Percentiles rank a stretch among this genome's conserved stretches.
Conservation (phyloP, 2,888 invertebrate genomes). For the Acleris holmiana region DNA sequence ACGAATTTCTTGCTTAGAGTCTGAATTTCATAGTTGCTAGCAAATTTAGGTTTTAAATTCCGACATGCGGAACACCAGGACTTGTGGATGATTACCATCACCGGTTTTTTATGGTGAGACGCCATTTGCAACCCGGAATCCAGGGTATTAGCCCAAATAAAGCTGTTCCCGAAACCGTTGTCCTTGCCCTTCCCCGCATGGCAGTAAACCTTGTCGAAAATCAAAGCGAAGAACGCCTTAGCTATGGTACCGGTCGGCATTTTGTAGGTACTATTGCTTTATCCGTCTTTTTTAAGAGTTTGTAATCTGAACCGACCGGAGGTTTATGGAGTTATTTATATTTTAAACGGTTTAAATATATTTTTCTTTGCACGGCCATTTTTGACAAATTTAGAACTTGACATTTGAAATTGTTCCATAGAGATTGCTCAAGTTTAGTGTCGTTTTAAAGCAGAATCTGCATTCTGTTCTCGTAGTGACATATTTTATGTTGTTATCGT, state of each 20-base stretch:
- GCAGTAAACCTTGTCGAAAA: slow-evolving; percentile 63
- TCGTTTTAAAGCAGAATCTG: not conserved
- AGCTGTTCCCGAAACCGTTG: slow-evolving; percentile 74
- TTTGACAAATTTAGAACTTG: slow-evolving; percentile 46
- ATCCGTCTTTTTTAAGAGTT: slow-evolving; percentile 1
- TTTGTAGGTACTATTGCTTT: slow-evolving; percentile 34
- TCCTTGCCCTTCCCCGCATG: slow-evolving; percentile 55
- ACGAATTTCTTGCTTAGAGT: slow-evolving; percentile 85
- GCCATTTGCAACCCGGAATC: slow-evolving; percentile 73
- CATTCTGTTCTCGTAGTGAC: not conserved
- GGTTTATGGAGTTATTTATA: slow-evolving; percentile 47
- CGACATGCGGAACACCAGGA: slow-evolving; percentile 87
- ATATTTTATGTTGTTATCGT: slow-evolving; percentile 3
- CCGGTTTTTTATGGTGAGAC: slow-evolving; percentile 78
- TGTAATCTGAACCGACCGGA: slow-evolving; percentile 24
- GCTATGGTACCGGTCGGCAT: slow-evolving; percentile 65
- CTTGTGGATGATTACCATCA: slow-evolving; percentile 88
- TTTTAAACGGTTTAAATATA: slow-evolving; percentile 49
- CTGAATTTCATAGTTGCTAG: slow-evolving; percentile 82
- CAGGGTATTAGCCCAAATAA: slow-evolving; percentile 76
- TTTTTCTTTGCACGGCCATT: slow-evolving; percentile 53
- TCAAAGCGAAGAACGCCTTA: slow-evolving; percentile 58
- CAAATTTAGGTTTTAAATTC: slow-evolving; percentile 86
- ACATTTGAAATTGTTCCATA: slow-evolving; percentile 45
- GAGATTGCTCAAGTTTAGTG: slow-evolving; percentile 14